Evolutionary conservation across 1,140 invertebrate genomes (phyloP).

Genomic region (Drosophila seguyi): DNA sequence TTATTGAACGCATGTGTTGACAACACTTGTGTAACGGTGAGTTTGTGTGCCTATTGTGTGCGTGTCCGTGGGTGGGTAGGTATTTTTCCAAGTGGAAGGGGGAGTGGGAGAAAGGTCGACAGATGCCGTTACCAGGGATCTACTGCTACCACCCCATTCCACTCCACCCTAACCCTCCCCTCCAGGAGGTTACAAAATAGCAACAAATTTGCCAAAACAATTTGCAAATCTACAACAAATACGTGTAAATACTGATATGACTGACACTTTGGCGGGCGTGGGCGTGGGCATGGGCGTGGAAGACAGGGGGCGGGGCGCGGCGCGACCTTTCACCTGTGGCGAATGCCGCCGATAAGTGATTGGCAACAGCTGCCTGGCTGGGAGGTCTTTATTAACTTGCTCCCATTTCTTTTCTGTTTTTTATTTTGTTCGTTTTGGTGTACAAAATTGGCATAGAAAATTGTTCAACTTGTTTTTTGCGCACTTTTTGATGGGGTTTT

Average conservation of each 20-base stretch:
- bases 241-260: slow-evolving; percentile 82
- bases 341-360: slow-evolving; percentile 52
- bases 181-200: slow-evolving; percentile 58
- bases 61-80: slow-evolving; percentile 43
- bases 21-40: slow-evolving; percentile 83
- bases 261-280: slow-evolving; percentile 51
- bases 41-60: slow-evolving; percentile 78
- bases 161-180: not conserved
- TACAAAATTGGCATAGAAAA: slow-evolving; percentile 24
- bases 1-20: slow-evolving; percentile 77
- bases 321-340: slow-evolving; percentile 47
- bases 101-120: not conserved
- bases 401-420: slow-evolving; percentile 1
- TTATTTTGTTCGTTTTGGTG: not conserved
- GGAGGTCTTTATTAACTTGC: slow-evolving; percentile 68
- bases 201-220: slow-evolving; percentile 83
- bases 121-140: slow-evolving; percentile 46
- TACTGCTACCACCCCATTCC: too few relatives aligned
- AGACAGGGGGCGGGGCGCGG: slow-evolving; percentile 8
- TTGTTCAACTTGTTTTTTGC: slow-evolving; percentile 6
- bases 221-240: slow-evolving; percentile 82
- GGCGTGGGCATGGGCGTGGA: not conserved
- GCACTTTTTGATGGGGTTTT: not conserved
- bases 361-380: slow-evolving; percentile 54
- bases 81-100: not conserved